Evolutionary conservation across 2,888 invertebrate species (phyloP).

Genomic region (Tinea semifulvella): DNA sequence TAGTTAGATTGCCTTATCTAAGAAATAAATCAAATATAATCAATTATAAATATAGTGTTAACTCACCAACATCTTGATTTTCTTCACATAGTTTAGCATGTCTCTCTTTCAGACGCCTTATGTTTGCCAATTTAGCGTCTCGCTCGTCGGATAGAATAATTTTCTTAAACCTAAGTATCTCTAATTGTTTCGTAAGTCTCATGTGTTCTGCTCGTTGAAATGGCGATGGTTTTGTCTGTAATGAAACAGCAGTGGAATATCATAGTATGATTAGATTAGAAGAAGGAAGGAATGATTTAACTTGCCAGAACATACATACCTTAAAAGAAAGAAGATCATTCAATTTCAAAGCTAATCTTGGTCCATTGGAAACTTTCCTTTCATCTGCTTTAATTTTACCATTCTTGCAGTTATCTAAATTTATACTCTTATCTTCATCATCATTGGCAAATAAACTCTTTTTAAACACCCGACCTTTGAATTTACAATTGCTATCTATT

Average conservation of each 20-base stretch:
- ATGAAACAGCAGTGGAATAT: conserved; percentile 19
- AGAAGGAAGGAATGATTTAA: no score
- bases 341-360: conserved; percentile 47
- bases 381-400: conserved; percentile 41
- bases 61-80: conserved; percentile 73
- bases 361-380: conserved; percentile 43
- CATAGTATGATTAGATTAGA: no score
- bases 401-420: conserved; percentile 27
- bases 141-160: conserved; percentile 76
- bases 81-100: conserved; percentile 71
- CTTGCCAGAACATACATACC: no score
- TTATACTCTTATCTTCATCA: conserved; percentile 21
- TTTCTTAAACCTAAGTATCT: conserved; percentile 74
- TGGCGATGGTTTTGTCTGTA: conserved; percentile 68
- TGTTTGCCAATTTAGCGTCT: conserved; percentile 68
- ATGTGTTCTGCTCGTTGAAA: conserved; percentile 71
- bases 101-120: conserved; percentile 71
- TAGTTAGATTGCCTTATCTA: no score
- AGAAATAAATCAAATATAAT: no score
- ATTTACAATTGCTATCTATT: conserved; percentile 30
- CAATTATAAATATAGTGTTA: not conserved
- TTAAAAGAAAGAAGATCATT: conserved; percentile 60
- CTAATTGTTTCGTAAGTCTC: conserved; percentile 73
- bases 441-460: conserved; percentile 48
- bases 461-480: conserved; percentile 37